Base-by-base conservation (phyloP, 2,797 vertebrate genomes). In the Tarsius wallacei region DNA sequence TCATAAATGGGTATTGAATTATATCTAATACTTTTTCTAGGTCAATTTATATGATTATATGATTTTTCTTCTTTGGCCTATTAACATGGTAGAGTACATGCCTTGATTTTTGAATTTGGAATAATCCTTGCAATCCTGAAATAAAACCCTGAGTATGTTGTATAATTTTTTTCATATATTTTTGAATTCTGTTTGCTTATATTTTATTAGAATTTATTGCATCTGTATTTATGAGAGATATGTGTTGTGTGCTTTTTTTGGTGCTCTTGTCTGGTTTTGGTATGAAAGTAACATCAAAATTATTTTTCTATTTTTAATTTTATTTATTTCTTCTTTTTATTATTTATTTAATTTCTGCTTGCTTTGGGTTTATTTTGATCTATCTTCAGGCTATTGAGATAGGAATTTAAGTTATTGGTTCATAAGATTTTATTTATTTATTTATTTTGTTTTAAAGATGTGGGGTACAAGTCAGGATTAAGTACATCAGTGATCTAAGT, bases 311-410 rank as follows among this genome's bases (percentile, higher is more conserved):
- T 94, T 86, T 91, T 70, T 10, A 78, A 5, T 86, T 82, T 90
- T 13, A 66, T 24, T 89, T 11, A 77, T 94, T 96, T 95, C 47
- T 91, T 15, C 10, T 55, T 12, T 94, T 85, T 73, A 74, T 90
- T 85, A 57, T 63, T 82, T 80, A 47, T 15, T 68, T 83, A 90
- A 82, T 78, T 83, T 83, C 19, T 94, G n/a, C 55, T 64, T 93
- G 5, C 42, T 66, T 77, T 76, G 64, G 24, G 15, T 93, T 96
- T 73, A 82, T 81, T 71, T 71, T 71, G 8, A 47, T 78, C 33
- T 71, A 82, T 86, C 36, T 49, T 15, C 13, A 61, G 6, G 36
- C 80, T 88, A 42, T 89, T 84, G 14, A 93, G 6, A 15, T 92
- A 13, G 33, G 12, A 74, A 15, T 74, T 91, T 93, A 61, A 83